Base-by-base conservation (phyloP, 1,140 invertebrate genomes). In the Helicoverpa armigera region DNA sequence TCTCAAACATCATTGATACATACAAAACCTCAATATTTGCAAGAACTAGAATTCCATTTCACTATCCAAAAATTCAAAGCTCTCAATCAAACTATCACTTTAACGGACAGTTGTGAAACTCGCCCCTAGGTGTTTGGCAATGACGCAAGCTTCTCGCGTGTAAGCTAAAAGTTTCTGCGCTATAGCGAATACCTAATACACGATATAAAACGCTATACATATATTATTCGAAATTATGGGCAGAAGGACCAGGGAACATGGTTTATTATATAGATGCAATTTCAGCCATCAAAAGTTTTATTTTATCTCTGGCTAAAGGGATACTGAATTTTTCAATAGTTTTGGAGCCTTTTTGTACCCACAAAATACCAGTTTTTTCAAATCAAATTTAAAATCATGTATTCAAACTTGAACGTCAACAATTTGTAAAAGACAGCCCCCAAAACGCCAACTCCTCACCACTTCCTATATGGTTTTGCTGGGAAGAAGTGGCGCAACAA, bases 151-250 rank as follows among this genome's bases (percentile, higher is more conserved):
- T 43, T 50, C 12, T 69, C n/a, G 65, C 65, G 43, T 23, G 65
- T 50, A 50, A 69, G 43, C 43, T 69, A 18, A 69, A 69, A 69
- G 10, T 69, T 69, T 67, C 61, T 50, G 18, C 65, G 65, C 65
- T 69, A 50, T 23, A 69, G 43, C 43, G 65, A 48, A 69, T 51
- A 69, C 65, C 16, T 69, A 50, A 50, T 18, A 69, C 35, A 12
- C n/a, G n/a, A 23, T 13, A 11, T 69, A 50, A 16, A 69, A 50
- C 14, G 35, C 16, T 35, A 16, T 18, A 18, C 2, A 50, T 69
- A 23, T 10, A 50, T 43, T 43, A 43, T 43, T 43, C 35, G 11
- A 1, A 23, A 23, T 11, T 43, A 7, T 48, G 0, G 18, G 16
- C 43, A 69, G 65, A 69, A 69, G 65, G 65, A 58, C 7, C 35